Conservation (phyloP, 1,140 invertebrate species). For the Nasonia giraulti region DNA sequence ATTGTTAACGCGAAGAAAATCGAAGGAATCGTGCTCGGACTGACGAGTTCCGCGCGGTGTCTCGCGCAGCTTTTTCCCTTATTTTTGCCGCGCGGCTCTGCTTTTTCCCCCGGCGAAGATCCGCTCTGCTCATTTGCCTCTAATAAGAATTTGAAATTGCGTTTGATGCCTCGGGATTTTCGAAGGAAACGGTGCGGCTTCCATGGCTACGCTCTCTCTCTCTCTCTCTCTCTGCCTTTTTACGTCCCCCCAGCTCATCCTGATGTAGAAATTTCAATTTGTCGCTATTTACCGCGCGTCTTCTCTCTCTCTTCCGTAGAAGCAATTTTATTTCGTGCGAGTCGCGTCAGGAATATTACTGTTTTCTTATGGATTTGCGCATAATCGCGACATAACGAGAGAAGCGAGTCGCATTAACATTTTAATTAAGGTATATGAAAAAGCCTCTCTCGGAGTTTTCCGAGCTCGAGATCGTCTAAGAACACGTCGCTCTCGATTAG, state of each 20-base stretch:
- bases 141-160: slow-evolving; percentile 54
- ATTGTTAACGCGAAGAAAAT: background rate
- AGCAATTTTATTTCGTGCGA: background rate
- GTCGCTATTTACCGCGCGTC: background rate
- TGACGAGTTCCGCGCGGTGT: too few species aligned
- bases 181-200: slow-evolving; percentile 48
- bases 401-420: too few species aligned
- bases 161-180: slow-evolving; percentile 48
- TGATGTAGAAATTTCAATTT: slow-evolving; percentile 37
- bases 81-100: too few species aligned
- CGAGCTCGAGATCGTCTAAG: slow-evolving; percentile 16
- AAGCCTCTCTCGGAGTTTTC: slow-evolving; percentile 22
- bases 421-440: slow-evolving; percentile 43
- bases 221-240: background rate
- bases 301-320: background rate
- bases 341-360: background rate
- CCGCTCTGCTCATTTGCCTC: slow-evolving; percentile 43
- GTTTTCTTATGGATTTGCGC: background rate
- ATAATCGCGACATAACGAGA: background rate
- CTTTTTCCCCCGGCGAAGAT: slow-evolving; percentile 41
- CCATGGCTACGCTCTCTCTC: background rate
- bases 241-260: slow-evolving; percentile 39
- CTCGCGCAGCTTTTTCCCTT: too few species aligned
- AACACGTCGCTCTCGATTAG: background rate
- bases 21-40: too few species aligned